phyloP scores from a whole-genome alignment of 2,797 vertebrate species.

The Propithecus perrieri region DNA sequence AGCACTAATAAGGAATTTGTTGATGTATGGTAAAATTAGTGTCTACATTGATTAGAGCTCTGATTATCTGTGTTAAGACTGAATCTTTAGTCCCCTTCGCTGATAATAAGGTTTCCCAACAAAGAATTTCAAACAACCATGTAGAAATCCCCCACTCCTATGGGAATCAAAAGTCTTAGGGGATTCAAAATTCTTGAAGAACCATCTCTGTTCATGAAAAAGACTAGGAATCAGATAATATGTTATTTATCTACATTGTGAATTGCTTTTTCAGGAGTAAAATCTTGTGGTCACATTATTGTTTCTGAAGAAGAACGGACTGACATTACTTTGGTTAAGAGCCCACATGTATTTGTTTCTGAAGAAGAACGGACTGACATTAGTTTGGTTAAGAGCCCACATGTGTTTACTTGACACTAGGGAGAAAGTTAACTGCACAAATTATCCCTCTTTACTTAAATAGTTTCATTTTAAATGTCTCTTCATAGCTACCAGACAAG shows the following conservation, averaged over 20 bases:
- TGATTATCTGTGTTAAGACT: neutral
- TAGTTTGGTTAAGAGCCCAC: neutral
- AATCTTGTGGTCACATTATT: neutral
- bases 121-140: neutral
- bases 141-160: neutral
- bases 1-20: constrained; percentile 13
- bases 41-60: neutral
- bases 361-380: neutral
- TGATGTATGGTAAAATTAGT: neutral
- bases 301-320: constrained; percentile 38
- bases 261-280: neutral
- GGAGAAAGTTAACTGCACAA: neutral
- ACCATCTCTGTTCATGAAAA: neutral
- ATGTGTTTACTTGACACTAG: neutral
- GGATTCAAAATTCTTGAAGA: constrained; percentile 27
- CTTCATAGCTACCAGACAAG: neutral
- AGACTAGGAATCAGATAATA: neutral
- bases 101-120: constrained; percentile 3
- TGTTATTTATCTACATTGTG: neutral
- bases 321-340: constrained; percentile 15
- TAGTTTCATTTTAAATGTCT: constrained; percentile 45
- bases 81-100: neutral
- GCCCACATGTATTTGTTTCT: constrained; percentile 7
- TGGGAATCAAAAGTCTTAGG: neutral
- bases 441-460: constrained; percentile 30